A percentile compares a stretch with the other conserved stretches of the same genome.
These are phyloP conservation scores for Bos indicus DNA, from an alignment of 2,113 vertebrate species.

Conservation along the genomic window DNA sequence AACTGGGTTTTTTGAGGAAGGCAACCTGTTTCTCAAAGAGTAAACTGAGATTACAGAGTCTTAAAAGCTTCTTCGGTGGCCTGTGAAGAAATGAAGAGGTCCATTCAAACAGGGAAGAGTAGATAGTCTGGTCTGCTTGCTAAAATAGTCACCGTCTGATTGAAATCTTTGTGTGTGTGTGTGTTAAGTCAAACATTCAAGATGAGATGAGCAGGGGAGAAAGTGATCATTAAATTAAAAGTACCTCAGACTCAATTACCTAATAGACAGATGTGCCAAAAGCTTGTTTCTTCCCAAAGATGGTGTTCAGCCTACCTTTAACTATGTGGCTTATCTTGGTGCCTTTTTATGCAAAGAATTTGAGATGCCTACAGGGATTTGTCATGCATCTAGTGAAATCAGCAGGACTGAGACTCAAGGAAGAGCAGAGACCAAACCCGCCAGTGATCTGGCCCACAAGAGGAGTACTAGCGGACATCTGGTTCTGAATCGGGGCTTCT, in stretches of 20 bases:
- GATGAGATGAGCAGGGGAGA: neutral
- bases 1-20: neutral
- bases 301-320: accelerated
- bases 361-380: neutral
- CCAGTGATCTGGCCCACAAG: accelerated
- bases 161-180: neutral
- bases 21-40: neutral
- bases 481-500: neutral
- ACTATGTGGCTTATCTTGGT: neutral
- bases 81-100: neutral
- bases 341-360: neutral
- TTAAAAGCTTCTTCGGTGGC: neutral
- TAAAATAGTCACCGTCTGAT: neutral
- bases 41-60: neutral
- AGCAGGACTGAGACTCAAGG: neutral
- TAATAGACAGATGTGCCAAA: neutral
- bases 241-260: neutral
- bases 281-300: neutral
- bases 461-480: neutral
- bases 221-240: neutral
- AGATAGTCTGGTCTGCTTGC: neutral
- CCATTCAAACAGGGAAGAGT: neutral
- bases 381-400: neutral
- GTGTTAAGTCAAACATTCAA: neutral
- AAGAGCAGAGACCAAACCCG: neutral